phyloP scores from a whole-genome alignment of 2,113 vertebrate genomes.

The Ascaphus truei region DNA sequence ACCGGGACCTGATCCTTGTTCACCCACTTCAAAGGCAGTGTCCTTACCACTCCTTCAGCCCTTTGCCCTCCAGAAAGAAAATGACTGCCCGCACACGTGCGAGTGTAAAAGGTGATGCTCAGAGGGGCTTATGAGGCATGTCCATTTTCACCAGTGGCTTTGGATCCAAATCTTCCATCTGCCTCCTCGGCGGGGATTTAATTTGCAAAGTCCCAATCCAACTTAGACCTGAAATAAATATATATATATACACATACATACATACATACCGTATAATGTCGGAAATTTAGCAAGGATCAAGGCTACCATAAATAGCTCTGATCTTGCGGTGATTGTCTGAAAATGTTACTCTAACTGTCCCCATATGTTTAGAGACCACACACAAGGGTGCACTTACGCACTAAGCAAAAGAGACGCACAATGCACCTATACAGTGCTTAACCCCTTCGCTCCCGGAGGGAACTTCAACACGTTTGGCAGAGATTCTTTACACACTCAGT shows the following conservation, averaged over 20 bases:
- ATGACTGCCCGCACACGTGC: no score
- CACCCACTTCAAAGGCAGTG: no score
- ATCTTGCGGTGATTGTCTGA: conserved; percentile 2
- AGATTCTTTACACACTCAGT: no score
- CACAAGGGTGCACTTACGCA: neutral
- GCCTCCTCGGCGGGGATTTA: neutral
- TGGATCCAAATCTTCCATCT: neutral
- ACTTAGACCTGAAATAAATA: neutral
- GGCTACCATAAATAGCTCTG: conserved; percentile 12
- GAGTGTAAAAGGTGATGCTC: conserved; percentile 13
- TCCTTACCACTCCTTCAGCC: no score
- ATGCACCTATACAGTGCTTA: no score
- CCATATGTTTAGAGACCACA: conserved; percentile 35
- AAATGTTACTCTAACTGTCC: conserved; percentile 7
- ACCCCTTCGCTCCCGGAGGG: neutral
- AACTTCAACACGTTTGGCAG: no score
- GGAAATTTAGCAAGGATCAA: conserved; percentile 6
- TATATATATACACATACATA: neutral
- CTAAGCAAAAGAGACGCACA: neutral
- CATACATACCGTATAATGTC: neutral
- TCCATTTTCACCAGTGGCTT: neutral
- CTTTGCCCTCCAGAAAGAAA: no score
- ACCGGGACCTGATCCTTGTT: no score
- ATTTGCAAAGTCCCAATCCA: neutral
- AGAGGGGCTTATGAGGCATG: neutral